Evolutionary conservation across 2,888 invertebrate species (phyloP).

Genomic region (Arenicola marina): DNA sequence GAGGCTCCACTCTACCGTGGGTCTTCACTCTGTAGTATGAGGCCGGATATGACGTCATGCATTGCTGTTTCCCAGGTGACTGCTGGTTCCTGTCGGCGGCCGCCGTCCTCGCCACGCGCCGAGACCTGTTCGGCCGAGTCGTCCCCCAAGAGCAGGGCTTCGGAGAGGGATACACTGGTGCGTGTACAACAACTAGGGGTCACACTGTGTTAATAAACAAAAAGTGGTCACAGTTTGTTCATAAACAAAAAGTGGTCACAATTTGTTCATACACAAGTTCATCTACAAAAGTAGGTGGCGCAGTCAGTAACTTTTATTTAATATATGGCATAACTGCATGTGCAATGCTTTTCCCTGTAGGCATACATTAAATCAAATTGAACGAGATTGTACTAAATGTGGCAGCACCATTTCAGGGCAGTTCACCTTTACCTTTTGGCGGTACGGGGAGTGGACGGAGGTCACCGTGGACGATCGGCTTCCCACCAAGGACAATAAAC

Average conservation of each 20-base stretch:
- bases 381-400: too few species aligned
- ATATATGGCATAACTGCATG: neutral
- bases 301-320: neutral
- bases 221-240: neutral
- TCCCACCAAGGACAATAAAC: constrained; percentile 72
- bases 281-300: neutral
- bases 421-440: constrained; percentile 90
- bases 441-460: constrained; percentile 79
- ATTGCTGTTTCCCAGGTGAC: constrained; percentile 67
- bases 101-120: constrained; percentile 81
- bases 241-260: neutral
- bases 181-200: neutral
- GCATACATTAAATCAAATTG: too few species aligned
- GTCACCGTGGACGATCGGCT: constrained; percentile 76
- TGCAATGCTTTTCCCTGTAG: too few species aligned
- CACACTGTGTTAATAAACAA: neutral
- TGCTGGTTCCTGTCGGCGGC: constrained; percentile 96
- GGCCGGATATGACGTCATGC: neutral
- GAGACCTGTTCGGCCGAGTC: constrained; percentile 87
- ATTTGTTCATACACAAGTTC: neutral
- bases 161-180: constrained; percentile 22
- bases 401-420: constrained; percentile 64
- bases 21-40: too few species aligned
- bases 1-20: too few species aligned
- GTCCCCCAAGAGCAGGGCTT: constrained; percentile 95